These are phyloP conservation scores for Sycophila texana DNA, from an alignment of 2,888 invertebrate species.

Conservation along the genomic window DNA sequence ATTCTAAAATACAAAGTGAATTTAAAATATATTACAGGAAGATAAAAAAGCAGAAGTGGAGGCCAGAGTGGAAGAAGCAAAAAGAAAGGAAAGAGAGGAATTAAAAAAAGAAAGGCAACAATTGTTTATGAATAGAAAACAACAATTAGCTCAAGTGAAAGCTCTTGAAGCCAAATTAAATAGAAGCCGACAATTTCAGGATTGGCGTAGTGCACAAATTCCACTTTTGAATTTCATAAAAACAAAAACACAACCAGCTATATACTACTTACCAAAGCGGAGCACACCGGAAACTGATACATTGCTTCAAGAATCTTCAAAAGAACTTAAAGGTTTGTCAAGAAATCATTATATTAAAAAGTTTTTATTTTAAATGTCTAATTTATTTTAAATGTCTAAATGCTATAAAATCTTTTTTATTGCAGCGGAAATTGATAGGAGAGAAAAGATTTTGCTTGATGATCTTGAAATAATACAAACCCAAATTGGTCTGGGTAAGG, in stretches of 20 bases:
- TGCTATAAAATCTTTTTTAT: constrained; percentile 15
- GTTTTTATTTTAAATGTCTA: background rate
- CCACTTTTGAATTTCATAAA: constrained; percentile 89
- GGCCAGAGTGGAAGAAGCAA: constrained; percentile 94
- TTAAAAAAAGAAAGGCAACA: constrained; percentile 89
- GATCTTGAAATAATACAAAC: constrained; percentile 71
- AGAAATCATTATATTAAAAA: background rate
- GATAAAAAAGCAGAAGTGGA: constrained; percentile 92
- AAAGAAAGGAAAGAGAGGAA: constrained; percentile 90
- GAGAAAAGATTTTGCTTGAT: constrained; percentile 68
- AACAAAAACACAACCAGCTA: constrained; percentile 89
- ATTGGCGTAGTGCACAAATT: constrained; percentile 89
- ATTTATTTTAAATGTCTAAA: background rate
- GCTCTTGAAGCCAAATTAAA: constrained; percentile 93
- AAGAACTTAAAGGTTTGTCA: constrained; percentile 69
- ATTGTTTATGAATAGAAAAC: constrained; percentile 89
- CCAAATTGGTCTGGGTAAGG: constrained; percentile 68
- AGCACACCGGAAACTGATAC: constrained; percentile 77
- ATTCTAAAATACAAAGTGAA: background rate
- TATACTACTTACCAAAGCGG: constrained; percentile 92
- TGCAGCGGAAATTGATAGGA: constrained; percentile 71
- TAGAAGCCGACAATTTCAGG: constrained; percentile 90
- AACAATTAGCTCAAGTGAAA: constrained; percentile 92
- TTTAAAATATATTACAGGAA: constrained; percentile 77
- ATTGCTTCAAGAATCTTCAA: constrained; percentile 69